These are phyloP conservation scores for Pseudocheirus occidentalis DNA, from an alignment of 2,797 vertebrate genomes.

Conservation along the genomic window DNA sequence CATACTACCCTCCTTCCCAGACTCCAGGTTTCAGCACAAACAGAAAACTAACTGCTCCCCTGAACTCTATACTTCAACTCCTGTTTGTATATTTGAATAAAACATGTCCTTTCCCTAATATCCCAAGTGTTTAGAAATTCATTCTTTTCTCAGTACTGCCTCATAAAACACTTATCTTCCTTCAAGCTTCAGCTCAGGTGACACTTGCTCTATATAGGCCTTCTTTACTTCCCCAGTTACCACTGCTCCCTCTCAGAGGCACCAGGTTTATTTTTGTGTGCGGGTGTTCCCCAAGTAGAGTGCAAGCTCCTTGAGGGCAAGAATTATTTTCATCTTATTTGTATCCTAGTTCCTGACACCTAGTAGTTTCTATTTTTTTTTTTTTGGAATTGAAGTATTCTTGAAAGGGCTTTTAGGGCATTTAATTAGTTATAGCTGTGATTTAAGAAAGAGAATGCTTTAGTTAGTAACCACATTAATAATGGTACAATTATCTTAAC, in stretches of 20 bases:
- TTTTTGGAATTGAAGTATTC: neutral
- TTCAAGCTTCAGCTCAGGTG: neutral
- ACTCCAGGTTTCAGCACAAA: neutral
- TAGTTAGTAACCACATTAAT: neutral
- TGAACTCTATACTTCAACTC: neutral
- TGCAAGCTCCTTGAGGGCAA: neutral
- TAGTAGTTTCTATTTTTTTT: neutral
- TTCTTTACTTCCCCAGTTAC: neutral
- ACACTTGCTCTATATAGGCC: neutral
- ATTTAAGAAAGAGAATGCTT: neutral
- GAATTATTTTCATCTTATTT: neutral
- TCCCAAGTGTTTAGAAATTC: neutral
- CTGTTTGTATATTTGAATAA: neutral
- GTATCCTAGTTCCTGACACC: neutral
- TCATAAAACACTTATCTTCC: neutral
- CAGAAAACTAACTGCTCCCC: neutral
- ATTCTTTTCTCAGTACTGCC: neutral
- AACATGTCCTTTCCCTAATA: neutral
- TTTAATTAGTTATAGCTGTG: neutral
- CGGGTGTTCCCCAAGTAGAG: neutral
- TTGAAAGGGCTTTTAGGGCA: neutral
- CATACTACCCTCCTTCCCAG: too few relatives aligned
- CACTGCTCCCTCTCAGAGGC: neutral
- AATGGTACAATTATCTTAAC: neutral
- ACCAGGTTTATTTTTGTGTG: neutral